Percentiles rank a stretch among this genome's conserved stretches.
phyloP scores from a whole-genome alignment of 53 echinoderm and acorn worm genomes.

The Echinometra lucunter region DNA sequence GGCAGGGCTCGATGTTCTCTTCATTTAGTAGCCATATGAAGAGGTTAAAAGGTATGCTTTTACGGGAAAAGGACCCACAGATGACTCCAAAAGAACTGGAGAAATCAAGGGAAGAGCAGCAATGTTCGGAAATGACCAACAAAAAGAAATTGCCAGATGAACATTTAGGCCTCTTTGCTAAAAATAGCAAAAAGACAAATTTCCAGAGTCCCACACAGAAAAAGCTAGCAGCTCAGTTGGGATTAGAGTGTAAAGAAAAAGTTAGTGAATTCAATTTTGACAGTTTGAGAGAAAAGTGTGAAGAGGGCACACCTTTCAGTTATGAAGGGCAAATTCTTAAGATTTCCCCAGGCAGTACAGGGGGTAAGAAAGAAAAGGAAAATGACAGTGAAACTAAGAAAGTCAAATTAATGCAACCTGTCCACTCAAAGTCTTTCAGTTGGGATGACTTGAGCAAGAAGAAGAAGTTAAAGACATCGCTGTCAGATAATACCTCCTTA shows the following conservation, averaged over 20 bases:
- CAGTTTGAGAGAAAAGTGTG: not conserved
- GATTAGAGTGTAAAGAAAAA: conserved; percentile 44
- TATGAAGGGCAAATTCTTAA: not conserved
- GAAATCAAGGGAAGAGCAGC: not conserved
- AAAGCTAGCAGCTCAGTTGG: conserved; percentile 63
- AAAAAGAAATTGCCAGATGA: not conserved
- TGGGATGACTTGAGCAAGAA: conserved; percentile 59
- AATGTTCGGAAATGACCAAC: not conserved
- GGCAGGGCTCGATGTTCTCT: conserved; percentile 36
- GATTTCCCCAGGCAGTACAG: not conserved
- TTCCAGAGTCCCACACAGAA: conserved; percentile 35
- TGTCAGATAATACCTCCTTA: not conserved
- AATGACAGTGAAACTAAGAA: not conserved
- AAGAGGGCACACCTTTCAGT: not conserved
- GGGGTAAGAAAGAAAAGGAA: not conserved
- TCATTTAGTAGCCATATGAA: conserved; percentile 60
- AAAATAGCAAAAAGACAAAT: not conserved
- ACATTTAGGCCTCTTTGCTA: conserved; percentile 11
- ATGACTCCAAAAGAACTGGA: not conserved
- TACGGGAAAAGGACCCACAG: conserved; percentile 62
- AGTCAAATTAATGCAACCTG: conserved; percentile 32
- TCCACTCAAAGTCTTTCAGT: conserved; percentile 62
- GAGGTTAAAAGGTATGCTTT: conserved; percentile 55
- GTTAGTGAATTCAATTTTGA: not conserved
- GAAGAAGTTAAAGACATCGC: conserved; percentile 3